Base-by-base conservation (phyloP, 2,113 vertebrate genomes). In the Monarcha castaneiventris region DNA sequence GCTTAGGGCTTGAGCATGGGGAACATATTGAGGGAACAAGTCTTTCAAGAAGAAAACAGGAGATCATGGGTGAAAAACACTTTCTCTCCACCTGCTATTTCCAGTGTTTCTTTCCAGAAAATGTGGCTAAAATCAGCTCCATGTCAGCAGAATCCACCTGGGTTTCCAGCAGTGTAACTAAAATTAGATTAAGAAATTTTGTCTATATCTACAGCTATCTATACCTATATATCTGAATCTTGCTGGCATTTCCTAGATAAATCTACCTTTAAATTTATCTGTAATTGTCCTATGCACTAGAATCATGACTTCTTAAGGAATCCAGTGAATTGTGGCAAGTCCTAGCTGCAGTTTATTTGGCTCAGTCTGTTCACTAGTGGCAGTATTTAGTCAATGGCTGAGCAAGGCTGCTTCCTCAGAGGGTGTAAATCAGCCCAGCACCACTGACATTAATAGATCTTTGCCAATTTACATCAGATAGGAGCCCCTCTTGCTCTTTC, bases 401-500 rank as follows among this genome's bases (percentile, higher is more conserved):
- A 89, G 39, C 16, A 91, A 87, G 64, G 48, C 44, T 89, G 29
- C 49, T 78, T 91, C 58, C 44, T 89, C 84, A 37, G 64, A 37
- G 59, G 29, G 10, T 72, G 75, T 96, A 96, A 96, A 96, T 96
- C 92, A 94, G 43, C 12, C 23, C 76, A 84, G 20, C 46, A 46
- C 26, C 56, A 68, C 18, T 54, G 88, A 84, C 0, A 0, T 81
- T 39, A 90, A 89, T 88, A 96, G 87, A 95, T 91, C 72, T 91
- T 84, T 88, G 17, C 82, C 84, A 94, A 63, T 96, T 94, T 88
- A 78, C 66, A 72, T 93, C 67, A 83, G 39, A 55, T 78, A 44
- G 85, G 54, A 81, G 16, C 49, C 52, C 84, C 74, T 96, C 79
- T 90, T 89, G 66, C 88, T 96, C 90, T 94, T 95, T 97, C 73